Evolutionary conservation across 2,888 invertebrate species (phyloP).

Genomic region (Chelonus formosanus): DNA sequence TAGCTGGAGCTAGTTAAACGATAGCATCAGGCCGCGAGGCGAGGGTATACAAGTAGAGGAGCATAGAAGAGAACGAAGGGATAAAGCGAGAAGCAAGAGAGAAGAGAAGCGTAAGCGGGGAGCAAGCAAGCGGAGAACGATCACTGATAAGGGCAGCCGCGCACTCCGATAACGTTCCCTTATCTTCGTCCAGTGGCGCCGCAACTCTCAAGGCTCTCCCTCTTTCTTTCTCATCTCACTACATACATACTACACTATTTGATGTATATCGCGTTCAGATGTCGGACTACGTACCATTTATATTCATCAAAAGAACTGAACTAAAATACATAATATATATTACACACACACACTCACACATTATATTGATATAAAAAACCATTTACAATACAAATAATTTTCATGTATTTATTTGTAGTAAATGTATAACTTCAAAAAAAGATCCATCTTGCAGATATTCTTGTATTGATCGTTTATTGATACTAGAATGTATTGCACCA

Average conservation of each 20-base stretch:
- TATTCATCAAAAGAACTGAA: slow-evolving; percentile 31
- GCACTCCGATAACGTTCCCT: slow-evolving; percentile 63
- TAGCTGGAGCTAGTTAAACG: slow-evolving; percentile 70
- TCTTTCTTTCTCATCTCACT: slow-evolving; percentile 19
- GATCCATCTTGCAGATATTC: too few relatives aligned
- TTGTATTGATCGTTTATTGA: too few relatives aligned
- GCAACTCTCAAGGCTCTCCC: slow-evolving; percentile 62
- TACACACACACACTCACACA: background rate
- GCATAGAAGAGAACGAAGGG: slow-evolving; percentile 27
- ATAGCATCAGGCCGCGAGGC: slow-evolving; percentile 67
- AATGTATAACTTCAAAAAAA: too few relatives aligned
- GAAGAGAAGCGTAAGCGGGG: slow-evolving; percentile 50
- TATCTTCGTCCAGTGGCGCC: slow-evolving; percentile 65
- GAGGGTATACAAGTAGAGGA: slow-evolving; percentile 49
- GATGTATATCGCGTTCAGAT: slow-evolving; percentile 31
- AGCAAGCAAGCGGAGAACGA: slow-evolving; percentile 65
- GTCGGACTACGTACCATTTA: slow-evolving; percentile 32
- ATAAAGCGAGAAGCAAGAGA: slow-evolving; percentile 41
- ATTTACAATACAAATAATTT: too few relatives aligned
- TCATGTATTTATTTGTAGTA: too few relatives aligned
- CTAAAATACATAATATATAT: slow-evolving; percentile 25
- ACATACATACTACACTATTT: slow-evolving; percentile 7
- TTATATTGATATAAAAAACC: too few relatives aligned
- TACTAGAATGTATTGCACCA: too few relatives aligned
- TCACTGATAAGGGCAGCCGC: slow-evolving; percentile 64